phyloP scores from a whole-genome alignment of 2,888 invertebrate genomes.

The Lasioglossum calceatum region DNA sequence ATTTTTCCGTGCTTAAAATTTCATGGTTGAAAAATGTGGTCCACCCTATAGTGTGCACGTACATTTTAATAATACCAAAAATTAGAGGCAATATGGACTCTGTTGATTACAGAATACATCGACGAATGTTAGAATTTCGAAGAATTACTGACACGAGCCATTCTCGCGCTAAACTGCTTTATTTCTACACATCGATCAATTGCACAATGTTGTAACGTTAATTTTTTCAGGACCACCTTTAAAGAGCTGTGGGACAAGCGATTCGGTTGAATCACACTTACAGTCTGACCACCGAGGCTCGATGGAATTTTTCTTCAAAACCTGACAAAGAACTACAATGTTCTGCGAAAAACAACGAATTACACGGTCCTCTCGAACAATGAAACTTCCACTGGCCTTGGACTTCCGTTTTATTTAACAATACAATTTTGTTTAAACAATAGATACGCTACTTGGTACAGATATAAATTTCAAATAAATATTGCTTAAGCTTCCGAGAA shows the following conservation, averaged over 20 bases:
- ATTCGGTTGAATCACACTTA: conserved; percentile 44
- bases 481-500: background rate
- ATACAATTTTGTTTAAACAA: background rate
- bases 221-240: conserved; percentile 67
- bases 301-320: background rate
- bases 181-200: background rate
- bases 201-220: background rate
- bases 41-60: background rate
- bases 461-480: background rate
- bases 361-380: background rate
- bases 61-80: background rate
- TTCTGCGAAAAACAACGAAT: background rate
- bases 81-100: no score
- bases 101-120: no score
- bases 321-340: background rate
- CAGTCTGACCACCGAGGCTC: background rate
- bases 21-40: no score
- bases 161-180: no score
- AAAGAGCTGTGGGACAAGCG: conserved; percentile 73
- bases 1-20: no score
- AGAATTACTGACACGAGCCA: no score
- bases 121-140: no score
- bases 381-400: background rate
- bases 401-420: background rate
- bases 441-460: background rate